Evolutionary conservation across 2,113 vertebrate genomes (phyloP).

Genomic region (Tragelaphus scriptus): DNA sequence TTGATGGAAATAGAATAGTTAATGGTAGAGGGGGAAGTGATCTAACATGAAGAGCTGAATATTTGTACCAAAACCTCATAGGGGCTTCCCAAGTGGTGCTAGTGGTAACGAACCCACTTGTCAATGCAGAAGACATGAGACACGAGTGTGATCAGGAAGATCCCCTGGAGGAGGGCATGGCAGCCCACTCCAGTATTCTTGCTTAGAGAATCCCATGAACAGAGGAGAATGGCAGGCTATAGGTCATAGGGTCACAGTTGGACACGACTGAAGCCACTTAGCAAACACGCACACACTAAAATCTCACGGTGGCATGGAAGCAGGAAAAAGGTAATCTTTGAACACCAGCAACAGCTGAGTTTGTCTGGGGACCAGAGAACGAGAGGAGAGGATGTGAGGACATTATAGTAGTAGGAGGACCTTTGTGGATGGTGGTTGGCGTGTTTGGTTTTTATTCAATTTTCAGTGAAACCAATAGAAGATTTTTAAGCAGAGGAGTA

Average conservation of each 20-base stretch:
- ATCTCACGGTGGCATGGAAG: neutral
- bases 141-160: neutral
- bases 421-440: neutral
- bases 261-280: too few relatives aligned
- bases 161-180: neutral
- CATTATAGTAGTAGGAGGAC: neutral
- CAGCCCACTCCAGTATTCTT: too few relatives aligned
- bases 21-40: neutral
- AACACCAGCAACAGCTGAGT: neutral
- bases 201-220: too few relatives aligned
- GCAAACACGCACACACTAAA: too few relatives aligned
- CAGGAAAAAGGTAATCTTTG: neutral
- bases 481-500: neutral
- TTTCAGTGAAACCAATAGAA: neutral
- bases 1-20: neutral
- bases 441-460: neutral
- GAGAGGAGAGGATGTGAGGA: fast-evolving
- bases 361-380: neutral
- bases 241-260: too few relatives aligned
- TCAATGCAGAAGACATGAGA: neutral
- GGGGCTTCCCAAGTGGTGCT: neutral
- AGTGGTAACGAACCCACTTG: neutral
- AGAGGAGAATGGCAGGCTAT: too few relatives aligned
- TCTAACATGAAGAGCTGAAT: neutral
- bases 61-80: neutral